Percentiles rank a stretch among this genome's conserved stretches.
These are phyloP conservation scores for Poeciliopsis prolifica DNA, from an alignment of 2,113 vertebrate genomes.

Conservation along the genomic window DNA sequence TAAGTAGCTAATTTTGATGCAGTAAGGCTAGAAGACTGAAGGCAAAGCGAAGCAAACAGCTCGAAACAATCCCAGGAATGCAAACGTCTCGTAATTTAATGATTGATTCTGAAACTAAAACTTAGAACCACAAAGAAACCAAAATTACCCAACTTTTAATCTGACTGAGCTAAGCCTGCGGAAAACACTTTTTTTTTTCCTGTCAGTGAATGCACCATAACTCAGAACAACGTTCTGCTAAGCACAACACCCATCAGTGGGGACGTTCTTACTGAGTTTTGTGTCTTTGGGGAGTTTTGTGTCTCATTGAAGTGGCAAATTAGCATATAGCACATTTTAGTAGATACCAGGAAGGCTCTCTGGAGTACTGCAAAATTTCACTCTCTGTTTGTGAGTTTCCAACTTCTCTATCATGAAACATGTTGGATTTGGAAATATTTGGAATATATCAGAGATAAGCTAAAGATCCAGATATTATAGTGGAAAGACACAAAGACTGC, in stretches of 20 bases:
- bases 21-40: slow-evolving; percentile 17
- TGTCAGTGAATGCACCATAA: background rate
- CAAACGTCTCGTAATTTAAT: slow-evolving; percentile 29
- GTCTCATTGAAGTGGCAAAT: background rate
- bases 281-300: background rate
- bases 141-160: background rate
- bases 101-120: background rate
- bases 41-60: background rate
- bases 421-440: too few relatives aligned
- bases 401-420: too few relatives aligned
- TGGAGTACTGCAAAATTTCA: too few relatives aligned
- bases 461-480: too few relatives aligned
- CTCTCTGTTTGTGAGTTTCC: too few relatives aligned
- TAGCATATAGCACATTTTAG: background rate
- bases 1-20: slow-evolving; percentile 11
- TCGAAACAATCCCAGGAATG: slow-evolving; percentile 22
- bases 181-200: background rate
- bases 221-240: too few relatives aligned
- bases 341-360: too few relatives aligned
- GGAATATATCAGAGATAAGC: too few relatives aligned
- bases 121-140: background rate
- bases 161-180: background rate
- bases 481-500: too few relatives aligned
- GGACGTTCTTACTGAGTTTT: too few relatives aligned
- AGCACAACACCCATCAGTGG: too few relatives aligned